Evolutionary conservation across 2,888 invertebrate species (phyloP), one percentile per base, ranked within the genome.

Genomic region (Craniophora ligustri): DNA sequence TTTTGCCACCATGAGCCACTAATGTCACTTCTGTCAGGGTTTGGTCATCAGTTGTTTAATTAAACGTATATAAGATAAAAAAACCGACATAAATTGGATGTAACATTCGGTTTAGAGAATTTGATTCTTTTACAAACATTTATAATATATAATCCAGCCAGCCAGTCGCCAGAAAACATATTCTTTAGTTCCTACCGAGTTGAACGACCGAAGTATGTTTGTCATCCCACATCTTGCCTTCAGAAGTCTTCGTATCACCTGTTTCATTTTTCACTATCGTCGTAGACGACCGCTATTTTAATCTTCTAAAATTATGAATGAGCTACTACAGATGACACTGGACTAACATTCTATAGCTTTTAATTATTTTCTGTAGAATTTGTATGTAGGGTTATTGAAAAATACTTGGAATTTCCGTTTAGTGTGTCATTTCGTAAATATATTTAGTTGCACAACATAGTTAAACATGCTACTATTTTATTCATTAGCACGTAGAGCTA

Each of bases 261-360:
- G 89, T 86, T 87, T 87, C 76, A 88, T 87, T 88, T 89, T 87
- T 88, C 86, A 87, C 85, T 86, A 87, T 84, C 76, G 82, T 77
- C 60, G 81, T 74, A 75, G 78, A 80, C 77, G 71, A 75, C 78
- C 46, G 79, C 81, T 89, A 88, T 90, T 88, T 89, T 82, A 83
- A 84, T 85, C 75, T 67, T 66, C 71, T 75, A 81, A 75, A 76
- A 84, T 84, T 88, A 86, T 91, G 90, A 91, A 91, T 90, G 90
- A 85, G 78, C 67, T 58, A 75, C 72, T 66, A 72, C 77, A 74
- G 75, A 77, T 78, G 84, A 75, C 76, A 82, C 78, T 74, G 65
- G 71, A 78, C 72, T 68, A 58, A 64, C 74, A 74, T 75, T 67
- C 68, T 63, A 72, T 70, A 59, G 72, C 72, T 79, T 72, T 70